Conservation (phyloP, 2,113 vertebrate genomes). For the Gambusia affinis region DNA sequence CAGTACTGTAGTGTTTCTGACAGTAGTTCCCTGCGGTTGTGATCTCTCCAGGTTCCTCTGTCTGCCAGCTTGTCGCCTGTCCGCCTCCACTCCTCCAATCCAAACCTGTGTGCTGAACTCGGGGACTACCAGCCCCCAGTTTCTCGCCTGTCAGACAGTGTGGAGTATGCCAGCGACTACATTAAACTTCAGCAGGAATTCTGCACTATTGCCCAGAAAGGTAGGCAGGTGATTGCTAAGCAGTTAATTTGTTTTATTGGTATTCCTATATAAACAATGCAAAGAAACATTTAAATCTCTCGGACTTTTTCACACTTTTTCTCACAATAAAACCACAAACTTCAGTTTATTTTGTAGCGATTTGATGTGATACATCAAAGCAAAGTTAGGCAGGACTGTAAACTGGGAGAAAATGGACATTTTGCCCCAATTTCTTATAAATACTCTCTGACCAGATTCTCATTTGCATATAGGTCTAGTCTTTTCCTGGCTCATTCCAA, state of each 20-base stretch:
- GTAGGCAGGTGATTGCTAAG: slow-evolving; percentile 69
- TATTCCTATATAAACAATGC: background rate
- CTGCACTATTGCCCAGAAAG: slow-evolving; percentile 97
- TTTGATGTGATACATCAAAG: too few species aligned
- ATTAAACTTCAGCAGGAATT: slow-evolving; percentile 98
- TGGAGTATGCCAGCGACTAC: slow-evolving; percentile 90
- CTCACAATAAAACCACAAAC: too few species aligned
- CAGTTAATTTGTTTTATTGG: background rate
- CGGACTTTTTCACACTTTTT: too few species aligned
- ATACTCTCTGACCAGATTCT: too few species aligned
- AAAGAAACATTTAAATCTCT: too few species aligned
- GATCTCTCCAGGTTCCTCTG: slow-evolving; percentile 86
- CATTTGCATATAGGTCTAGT: too few species aligned
- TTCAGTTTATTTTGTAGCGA: too few species aligned
- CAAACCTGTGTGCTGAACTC: slow-evolving; percentile 95
- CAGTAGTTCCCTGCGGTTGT: slow-evolving; percentile 9
- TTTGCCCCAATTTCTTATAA: too few species aligned
- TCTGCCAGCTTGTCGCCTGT: slow-evolving; percentile 92
- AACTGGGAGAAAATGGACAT: too few species aligned
- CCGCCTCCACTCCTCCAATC: slow-evolving; percentile 96
- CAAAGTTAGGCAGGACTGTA: too few species aligned
- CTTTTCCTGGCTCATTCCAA: too few species aligned
- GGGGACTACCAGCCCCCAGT: slow-evolving; percentile 88
- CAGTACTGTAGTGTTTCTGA: slow-evolving; percentile 18
- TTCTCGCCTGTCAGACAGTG: slow-evolving; percentile 85